Percentiles rank a stretch among this genome's conserved stretches.
phyloP scores from a whole-genome alignment of 2,888 invertebrate genomes.

The Tetragonisca angustula region DNA sequence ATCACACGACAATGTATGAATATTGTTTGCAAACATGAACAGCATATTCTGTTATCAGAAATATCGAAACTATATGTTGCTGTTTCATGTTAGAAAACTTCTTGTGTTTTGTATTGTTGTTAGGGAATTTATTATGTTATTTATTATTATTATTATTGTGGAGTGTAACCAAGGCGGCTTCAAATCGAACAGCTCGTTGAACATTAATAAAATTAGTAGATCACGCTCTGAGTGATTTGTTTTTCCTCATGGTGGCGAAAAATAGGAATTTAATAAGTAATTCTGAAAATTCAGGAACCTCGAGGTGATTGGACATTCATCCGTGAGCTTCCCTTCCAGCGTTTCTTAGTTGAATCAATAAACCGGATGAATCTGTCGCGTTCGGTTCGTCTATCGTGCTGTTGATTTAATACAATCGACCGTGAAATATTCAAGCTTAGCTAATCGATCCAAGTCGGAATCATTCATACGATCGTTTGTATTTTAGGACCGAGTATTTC shows the following conservation, averaged over 20 bases:
- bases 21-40: too few relatives aligned
- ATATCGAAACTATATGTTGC: too few relatives aligned
- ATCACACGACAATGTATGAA: too few relatives aligned
- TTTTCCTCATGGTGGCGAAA: neutral
- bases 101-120: too few relatives aligned
- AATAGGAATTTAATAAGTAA: too few relatives aligned
- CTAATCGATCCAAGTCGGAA: neutral
- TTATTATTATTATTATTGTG: too few relatives aligned
- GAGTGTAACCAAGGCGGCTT: too few relatives aligned
- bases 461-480: neutral
- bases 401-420: slow-evolving; percentile 4
- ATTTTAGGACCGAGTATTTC: neutral
- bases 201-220: neutral
- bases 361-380: neutral
- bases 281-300: neutral
- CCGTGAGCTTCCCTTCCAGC: neutral
- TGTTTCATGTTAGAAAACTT: too few relatives aligned
- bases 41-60: too few relatives aligned
- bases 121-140: too few relatives aligned
- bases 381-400: neutral
- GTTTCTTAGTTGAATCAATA: slow-evolving; percentile 14
- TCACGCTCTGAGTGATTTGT: neutral
- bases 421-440: neutral
- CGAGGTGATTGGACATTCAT: neutral
- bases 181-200: neutral